These are phyloP conservation scores for Physeter macrocephalus DNA, from an alignment of 2,113 vertebrate species.

Conservation along the genomic window DNA sequence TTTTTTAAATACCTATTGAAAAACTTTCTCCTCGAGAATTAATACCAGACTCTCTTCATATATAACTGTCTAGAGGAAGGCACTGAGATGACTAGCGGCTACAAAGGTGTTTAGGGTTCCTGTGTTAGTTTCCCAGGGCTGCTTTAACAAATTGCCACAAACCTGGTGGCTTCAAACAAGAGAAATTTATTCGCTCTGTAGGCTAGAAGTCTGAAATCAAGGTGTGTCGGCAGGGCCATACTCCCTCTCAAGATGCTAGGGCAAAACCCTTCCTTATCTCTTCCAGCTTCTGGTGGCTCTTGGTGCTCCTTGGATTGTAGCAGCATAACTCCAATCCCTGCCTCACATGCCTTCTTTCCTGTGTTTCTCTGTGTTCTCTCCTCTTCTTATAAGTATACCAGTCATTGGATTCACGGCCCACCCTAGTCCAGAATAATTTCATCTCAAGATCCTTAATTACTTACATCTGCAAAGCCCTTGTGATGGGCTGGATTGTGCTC, in stretches of 20 bases:
- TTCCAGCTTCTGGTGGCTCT: neutral
- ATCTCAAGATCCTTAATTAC: neutral
- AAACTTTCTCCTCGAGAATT: neutral
- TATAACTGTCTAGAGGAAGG: neutral
- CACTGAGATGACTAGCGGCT: neutral
- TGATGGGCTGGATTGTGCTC: neutral
- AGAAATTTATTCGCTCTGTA: neutral
- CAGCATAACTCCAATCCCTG: neutral
- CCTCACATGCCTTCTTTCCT: neutral
- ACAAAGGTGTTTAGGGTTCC: neutral
- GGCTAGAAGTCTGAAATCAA: neutral
- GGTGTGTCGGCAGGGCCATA: accelerated
- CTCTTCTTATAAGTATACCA: neutral
- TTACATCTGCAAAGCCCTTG: neutral
- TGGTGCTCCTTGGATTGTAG: neutral
- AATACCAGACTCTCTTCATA: neutral
- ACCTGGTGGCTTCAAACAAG: neutral
- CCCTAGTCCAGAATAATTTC: neutral
- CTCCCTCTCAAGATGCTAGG: neutral
- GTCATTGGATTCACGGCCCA: neutral
- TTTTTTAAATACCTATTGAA: neutral
- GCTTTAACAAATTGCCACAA: neutral
- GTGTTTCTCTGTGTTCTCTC: neutral
- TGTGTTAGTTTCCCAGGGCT: neutral
- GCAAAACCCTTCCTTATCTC: neutral